Base-by-base conservation (phyloP, 1,140 invertebrate genomes). In the Drosophila virilis region DNA sequence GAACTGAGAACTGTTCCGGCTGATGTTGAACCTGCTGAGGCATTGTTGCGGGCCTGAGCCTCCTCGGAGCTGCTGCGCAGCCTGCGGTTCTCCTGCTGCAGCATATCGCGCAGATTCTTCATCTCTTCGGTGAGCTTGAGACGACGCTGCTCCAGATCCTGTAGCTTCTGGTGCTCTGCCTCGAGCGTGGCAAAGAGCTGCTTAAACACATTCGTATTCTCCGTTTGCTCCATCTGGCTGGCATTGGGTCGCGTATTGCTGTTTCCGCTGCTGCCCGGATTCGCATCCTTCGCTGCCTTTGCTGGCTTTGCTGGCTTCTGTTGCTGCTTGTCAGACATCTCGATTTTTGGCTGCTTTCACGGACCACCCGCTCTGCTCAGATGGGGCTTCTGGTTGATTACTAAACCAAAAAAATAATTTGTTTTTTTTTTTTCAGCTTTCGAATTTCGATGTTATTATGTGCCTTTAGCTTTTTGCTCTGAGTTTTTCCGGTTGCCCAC, bases 111-210 rank as follows among this genome's bases (percentile, higher is more conserved):
- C 9, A 85, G 43, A 0, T 13, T 17, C n/a, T 28, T 42, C 51
- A 85, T 59, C 7, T 80, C 81, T 2, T 81, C 38, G 17, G 38
- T 64, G 0, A 86, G 59, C 1, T 40, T 45, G 0, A 50, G 1
- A 10, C 81, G 43, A 0, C 71, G 62, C 28, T 35, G 8, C 7
- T 85, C 78, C 50, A 85, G 8, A 0, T 60, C 40, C 32, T 7
- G 60, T 3, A 85, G 10, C 32, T 86, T 85, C 0, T n/a, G 43
- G 1, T 72, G 62, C 8, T 85, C 78, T 0, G 54, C 42, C 10
- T 78, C 82, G 13, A 85, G 43, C 1, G 54, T 78, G 3, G 46
- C 62, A 7, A 72, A 75, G 0, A 85, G 51, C 9, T 50, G 15
- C 32, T 46, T 65, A 35, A 72, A 69, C 0, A 77, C 38, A 5